Percentiles rank a stretch among this genome's conserved stretches.
Conservation (phyloP, 1,140 invertebrate species). For the Limonius californicus region DNA sequence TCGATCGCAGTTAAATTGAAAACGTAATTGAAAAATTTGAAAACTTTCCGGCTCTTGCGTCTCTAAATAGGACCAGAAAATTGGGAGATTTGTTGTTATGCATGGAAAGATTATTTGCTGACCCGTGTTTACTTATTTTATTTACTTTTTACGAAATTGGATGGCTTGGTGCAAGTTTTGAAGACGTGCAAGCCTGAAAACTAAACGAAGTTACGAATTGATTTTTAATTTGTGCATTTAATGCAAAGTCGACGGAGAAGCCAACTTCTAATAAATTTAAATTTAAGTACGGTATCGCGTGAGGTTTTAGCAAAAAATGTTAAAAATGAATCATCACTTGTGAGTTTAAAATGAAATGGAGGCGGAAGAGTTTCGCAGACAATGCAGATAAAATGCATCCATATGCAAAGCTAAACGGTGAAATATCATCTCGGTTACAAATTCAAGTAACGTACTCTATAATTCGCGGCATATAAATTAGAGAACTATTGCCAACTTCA, state of each 20-base stretch:
- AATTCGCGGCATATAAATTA: conserved; percentile 31
- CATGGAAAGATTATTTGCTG: no score
- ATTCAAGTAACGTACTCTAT: conserved; percentile 17
- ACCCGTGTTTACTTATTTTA: no score
- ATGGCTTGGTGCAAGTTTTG: no score
- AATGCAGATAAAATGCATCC: conserved; percentile 10
- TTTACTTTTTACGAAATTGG: no score
- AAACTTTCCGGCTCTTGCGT: background rate
- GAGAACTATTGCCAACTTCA: conserved; percentile 24
- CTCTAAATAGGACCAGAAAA: no score
- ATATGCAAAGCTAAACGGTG: conserved; percentile 9
- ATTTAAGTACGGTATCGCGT: conserved; percentile 1
- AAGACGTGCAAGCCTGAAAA: no score
- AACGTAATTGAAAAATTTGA: conserved; percentile 3
- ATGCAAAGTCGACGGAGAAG: no score
- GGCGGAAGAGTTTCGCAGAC: conserved; percentile 4
- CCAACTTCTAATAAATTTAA: background rate
- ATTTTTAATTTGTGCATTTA: no score
- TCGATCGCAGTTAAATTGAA: background rate
- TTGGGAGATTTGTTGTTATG: no score
- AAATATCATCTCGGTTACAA: conserved; percentile 13
- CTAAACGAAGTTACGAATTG: no score
- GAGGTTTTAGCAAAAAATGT: background rate
- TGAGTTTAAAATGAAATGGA: background rate
- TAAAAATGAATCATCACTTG: background rate